Evolutionary conservation across 2,888 invertebrate genomes (phyloP), one percentile per base, ranked within the genome.

Genomic region (Meloe dianella): DNA sequence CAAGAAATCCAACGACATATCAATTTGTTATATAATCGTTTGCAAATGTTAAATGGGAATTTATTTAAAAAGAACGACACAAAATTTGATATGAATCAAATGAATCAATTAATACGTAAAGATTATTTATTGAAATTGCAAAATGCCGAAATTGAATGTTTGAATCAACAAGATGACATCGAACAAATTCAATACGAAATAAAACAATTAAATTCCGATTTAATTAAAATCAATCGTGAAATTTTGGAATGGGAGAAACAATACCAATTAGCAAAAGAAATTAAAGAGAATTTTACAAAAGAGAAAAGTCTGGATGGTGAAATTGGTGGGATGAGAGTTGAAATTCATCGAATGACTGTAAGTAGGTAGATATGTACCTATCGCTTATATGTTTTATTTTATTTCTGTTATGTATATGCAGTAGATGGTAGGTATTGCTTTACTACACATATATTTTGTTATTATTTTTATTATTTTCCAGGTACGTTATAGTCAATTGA

Each of bases 281-380:
- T 92, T 0, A 89, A 91, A 76, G 88, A 87, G 73, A 89, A 87
- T 77, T 87, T 92, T 60, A 88, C 89, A 63, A 86, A 88, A 38
- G 92, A 92, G 64, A 86, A 87, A 65, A 86, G 88, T 0, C 83
- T 86, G 2, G 88, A 86, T 6, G 92, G 94, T 2, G 94, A 94
- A 80, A 87, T 93, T 22, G 90, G 89, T 0, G 86, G 86, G 35
- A 94, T 94, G 93, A 91, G 88, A 78, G 86, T 85, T 47, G 94
- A 95, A 85, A 94, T 95, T 77, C 94, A 94, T 75, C 87, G 91
- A 73, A 94, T 94, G 94, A 89, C 92, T 83, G 92, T 93, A 80
- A 84, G 30, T 30, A 30, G 1, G 30, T 30, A n/a, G n/a, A n/a
- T n/a, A n/a, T n/a, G n/a, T n/a, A n/a, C n/a, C n/a, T n/a, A n/a